Base-by-base conservation (phyloP, 2,888 invertebrate species). In the Amphipoea oculea region DNA sequence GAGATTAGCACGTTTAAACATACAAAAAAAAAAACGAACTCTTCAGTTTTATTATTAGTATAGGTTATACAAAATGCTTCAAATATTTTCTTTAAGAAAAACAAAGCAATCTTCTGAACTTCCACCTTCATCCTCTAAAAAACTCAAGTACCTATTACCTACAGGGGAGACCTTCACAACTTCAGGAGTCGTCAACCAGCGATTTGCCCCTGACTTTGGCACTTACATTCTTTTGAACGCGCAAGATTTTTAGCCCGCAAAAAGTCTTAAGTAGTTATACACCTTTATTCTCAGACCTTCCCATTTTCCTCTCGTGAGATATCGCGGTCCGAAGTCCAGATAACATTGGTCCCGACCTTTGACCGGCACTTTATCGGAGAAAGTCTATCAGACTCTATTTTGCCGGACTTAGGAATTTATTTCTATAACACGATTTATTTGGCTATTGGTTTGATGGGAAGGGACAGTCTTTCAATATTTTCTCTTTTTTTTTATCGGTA, bases 331-430 rank as follows among this genome's bases (percentile, higher is more conserved):
- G 71, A 90, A 85, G 76, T 76, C 75, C 60, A 76, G 90, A 92
- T 92, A 92, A 91, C 88, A 84, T 81, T 76, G 88, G 70, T 83
- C 84, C 80, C 84, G 89, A 91, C 92, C 92, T 88, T 84, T 91
- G 92, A 90, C 92, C 92, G 90, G 77, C 85, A 88, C 84, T 92
- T 92, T 92, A 93, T 92, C 92, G 85, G 70, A 77, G 86, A 76
- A 86, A 87, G 82, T 90, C 90, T 88, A 92, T 92, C 92, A 90
- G 89, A 86, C 89, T 87, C 88, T 85, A 87, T 91, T 89, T 86
- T 72, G 85, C 74, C 73, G 85, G 86, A 86, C 86, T 86, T 72
- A 76, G 79, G 85, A 90, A 92, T 92, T 90, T 91, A 91, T 91
- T 90, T 91, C 89, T 89, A 88, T 91, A 90, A 90, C 89, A 88